phyloP scores from a whole-genome alignment of 1,140 invertebrate species.

The Hyposmocoma kahamanoa region DNA sequence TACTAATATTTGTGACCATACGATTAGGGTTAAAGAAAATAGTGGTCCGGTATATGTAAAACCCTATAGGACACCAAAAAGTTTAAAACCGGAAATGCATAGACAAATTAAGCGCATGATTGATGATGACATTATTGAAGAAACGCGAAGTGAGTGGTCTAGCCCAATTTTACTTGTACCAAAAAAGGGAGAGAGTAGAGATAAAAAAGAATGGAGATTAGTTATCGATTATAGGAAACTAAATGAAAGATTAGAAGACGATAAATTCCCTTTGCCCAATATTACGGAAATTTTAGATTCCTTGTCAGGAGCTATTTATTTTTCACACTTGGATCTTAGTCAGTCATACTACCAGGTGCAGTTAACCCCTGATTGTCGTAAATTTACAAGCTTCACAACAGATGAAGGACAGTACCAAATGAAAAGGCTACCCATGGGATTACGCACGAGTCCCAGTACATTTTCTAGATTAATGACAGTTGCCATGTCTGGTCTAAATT shows the following conservation, averaged over 20 bases:
- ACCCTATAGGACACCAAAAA: neutral
- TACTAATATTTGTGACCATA: neutral
- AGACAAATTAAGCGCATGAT: slow-evolving; percentile 9
- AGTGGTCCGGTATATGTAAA: neutral
- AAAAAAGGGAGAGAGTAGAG: slow-evolving; percentile 10
- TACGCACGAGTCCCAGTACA: slow-evolving; percentile 23
- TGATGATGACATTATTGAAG: slow-evolving; percentile 1
- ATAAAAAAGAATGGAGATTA: slow-evolving; percentile 12
- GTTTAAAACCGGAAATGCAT: slow-evolving; percentile 4
- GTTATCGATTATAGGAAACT: slow-evolving; percentile 8
- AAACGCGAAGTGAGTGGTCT: slow-evolving; percentile 9
- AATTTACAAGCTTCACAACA: slow-evolving; percentile 33
- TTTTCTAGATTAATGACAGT: slow-evolving; percentile 26
- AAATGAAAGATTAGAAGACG: slow-evolving; percentile 17
- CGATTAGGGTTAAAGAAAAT: neutral
- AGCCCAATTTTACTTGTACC: slow-evolving; percentile 16
- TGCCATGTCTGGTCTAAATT: slow-evolving; percentile 24
- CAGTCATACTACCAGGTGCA: slow-evolving; percentile 63
- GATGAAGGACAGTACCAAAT: slow-evolving; percentile 24
- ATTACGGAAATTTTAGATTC: slow-evolving; percentile 22
- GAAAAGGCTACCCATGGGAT: slow-evolving; percentile 22
- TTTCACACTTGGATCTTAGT: slow-evolving; percentile 20
- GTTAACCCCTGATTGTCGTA: slow-evolving; percentile 38
- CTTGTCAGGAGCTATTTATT: slow-evolving; percentile 17
- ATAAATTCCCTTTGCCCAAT: slow-evolving; percentile 2